Base-by-base conservation (phyloP, 2,888 invertebrate species). In the Steinernema scapterisci region DNA sequence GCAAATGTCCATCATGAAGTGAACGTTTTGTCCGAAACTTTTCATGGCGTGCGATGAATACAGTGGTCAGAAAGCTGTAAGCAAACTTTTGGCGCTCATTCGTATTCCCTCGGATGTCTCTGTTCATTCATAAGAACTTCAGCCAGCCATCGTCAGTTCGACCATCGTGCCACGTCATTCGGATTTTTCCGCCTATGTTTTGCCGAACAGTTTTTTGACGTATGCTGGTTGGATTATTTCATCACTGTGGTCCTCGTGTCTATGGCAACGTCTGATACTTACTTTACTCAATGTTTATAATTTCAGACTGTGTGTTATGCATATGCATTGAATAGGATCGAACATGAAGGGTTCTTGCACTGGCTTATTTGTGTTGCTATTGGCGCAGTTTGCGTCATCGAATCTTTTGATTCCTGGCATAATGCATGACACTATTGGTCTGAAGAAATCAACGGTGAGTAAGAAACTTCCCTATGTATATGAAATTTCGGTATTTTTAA, bases 401-500 rank as follows among this genome's bases (percentile, higher is more conserved):
- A 75, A 75, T 54, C 52, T 75, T 6, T 56, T 75, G 3, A 56
- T 75, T 38, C 75, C 72, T 0, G 75, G 63, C n/a, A 75, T 52
- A 31, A 51, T 72, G 23, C 48, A 25, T 13, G 72, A 75, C 23
- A 25, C 45, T n/a, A 51, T 75, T 6, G 75, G 48, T 31, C 51
- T 75, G 63, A 72, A 72, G 25, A 70, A 72, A 13, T 13, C n/a
- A 1, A 63, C 45, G 72, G 75, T 75, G 7, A 9, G 72, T 52
- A 51, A 5, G 31, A 45, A 25, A 70, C 27, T 25, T n/a, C 11
- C 25, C 13, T 31, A 16, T 16, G 70, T 6, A 1, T 44, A 45
- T 38, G n/a, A 54, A 6, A 11, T 54, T 6, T 75, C 38, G 38
- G 11, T 74, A n/a, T 52, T n/a, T 79, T 85, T 76, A 71, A 86